Evolutionary conservation across 2,888 invertebrate genomes (phyloP), one percentile per base, ranked within the genome.

Genomic region (Bimastos eiseni): DNA sequence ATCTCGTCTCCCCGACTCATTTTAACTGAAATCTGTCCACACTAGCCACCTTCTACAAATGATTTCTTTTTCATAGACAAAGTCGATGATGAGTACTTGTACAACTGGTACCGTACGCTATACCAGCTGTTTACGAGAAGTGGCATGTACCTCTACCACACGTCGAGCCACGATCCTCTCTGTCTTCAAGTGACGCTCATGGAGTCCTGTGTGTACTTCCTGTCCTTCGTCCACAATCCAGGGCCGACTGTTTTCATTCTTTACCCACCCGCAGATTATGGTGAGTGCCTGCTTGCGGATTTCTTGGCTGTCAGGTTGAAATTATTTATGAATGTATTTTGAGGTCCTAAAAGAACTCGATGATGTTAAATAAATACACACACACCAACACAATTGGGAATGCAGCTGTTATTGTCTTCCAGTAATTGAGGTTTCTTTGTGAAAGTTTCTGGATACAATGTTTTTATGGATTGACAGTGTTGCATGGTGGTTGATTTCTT

Each of bases 161-260:
- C 94, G 0, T 92, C 93, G 4, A 93, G 94, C 24, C 93, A 93
- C 11, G 93, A 94, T 91, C 92, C 93, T n/a, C 93, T 94, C 41
- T 94, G 94, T 93, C 92, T 94, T n/a, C 94, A 94, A 91, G 94
- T 94, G 55, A 94, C 94, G n/a, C 93, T 94, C 92, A 94, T 94
- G 94, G 93, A 94, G 92, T 94, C 94, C 1, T 94, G 94, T 92
- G 92, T 93, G 17, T 94, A 94, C 91, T 94, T 93, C 91, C 91
- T 94, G 93, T 94, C 94, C 4, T 94, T 94, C 93, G 92, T 94
- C 30, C 92, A 92, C 33, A 93, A 93, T 90, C 94, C 94, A 8
- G 94, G 94, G 19, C 94, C 94, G 30, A 92, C 92, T 34, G 92
- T 92, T 8, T 94, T 94, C 90, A 93, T 94, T 33, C 91, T 92